Conservation (phyloP, 2,888 invertebrate species). For the Neoscelio sp. region DNA sequence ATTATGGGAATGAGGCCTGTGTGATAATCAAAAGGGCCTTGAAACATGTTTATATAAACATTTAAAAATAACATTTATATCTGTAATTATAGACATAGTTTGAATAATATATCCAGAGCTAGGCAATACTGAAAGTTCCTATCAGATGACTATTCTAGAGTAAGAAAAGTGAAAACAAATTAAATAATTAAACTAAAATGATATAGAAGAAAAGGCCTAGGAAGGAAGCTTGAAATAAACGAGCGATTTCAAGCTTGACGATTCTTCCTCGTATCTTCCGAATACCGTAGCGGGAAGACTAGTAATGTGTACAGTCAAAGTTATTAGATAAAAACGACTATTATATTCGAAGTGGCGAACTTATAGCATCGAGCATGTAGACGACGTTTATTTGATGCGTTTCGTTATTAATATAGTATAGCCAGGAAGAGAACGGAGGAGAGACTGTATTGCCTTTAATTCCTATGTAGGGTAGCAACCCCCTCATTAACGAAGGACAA, state of each 20-base stretch:
- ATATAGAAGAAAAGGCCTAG: conserved; percentile 59
- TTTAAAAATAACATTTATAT: conserved; percentile 68
- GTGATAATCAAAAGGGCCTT: conserved; percentile 82
- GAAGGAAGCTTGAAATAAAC: conserved; percentile 33
- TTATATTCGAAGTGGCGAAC: conserved; percentile 76
- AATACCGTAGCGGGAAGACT: conserved; percentile 69
- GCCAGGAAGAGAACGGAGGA: conserved; percentile 79
- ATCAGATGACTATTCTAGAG: conserved; percentile 82
- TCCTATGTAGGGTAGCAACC: conserved; percentile 77
- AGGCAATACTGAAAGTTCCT: conserved; percentile 83
- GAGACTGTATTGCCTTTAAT: conserved; percentile 78
- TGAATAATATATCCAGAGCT: conserved; percentile 82
- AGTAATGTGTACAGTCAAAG: conserved; percentile 80
- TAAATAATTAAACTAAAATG: conserved; percentile 66
- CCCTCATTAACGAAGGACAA: conserved; percentile 43
- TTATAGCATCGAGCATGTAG: conserved; percentile 74
- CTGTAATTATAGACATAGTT: conserved; percentile 72
- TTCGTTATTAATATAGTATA: conserved; percentile 76
- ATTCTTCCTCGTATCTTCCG: conserved; percentile 71
- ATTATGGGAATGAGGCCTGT: conserved; percentile 77
- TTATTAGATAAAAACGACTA: conserved; percentile 73
- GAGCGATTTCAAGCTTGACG: conserved; percentile 54
- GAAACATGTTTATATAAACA: conserved; percentile 71
- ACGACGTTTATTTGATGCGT: conserved; percentile 71
- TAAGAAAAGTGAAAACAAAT: conserved; percentile 73